A percentile compares a stretch with the other conserved stretches of the same genome.
These are phyloP conservation scores for Scopus umbretta DNA, from an alignment of 2,113 vertebrate species.

Conservation along the genomic window DNA sequence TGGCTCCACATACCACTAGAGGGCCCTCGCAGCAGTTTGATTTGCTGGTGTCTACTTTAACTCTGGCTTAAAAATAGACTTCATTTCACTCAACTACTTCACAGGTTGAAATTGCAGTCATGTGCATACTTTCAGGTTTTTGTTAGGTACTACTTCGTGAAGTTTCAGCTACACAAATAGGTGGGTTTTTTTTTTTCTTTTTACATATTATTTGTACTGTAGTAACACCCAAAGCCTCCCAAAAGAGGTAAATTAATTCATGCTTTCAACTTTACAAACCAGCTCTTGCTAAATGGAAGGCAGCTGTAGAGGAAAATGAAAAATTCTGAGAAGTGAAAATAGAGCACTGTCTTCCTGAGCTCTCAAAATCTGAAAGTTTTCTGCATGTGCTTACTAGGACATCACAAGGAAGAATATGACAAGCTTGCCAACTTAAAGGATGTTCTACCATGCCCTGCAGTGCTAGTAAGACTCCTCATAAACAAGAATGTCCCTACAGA, in stretches of 20 bases:
- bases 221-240: background rate
- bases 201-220: background rate
- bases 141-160: background rate
- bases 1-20: conserved; percentile 16
- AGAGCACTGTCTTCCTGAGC: background rate
- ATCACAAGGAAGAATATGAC: background rate
- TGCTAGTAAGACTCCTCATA: background rate
- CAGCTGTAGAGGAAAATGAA: background rate
- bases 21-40: conserved; percentile 34
- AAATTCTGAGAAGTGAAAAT: background rate
- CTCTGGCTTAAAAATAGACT: background rate
- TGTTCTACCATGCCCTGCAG: background rate
- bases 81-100: background rate
- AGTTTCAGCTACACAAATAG: background rate
- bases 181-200: background rate
- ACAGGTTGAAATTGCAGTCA: background rate
- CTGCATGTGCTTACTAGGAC: background rate
- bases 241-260: background rate
- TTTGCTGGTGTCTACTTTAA: background rate
- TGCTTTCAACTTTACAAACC: background rate
- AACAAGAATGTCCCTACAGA: background rate
- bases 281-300: background rate
- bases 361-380: background rate
- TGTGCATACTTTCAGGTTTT: background rate
- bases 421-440: background rate